Evolutionary conservation across 2,113 vertebrate species (phyloP).

Genomic region (Tenrec ecaudatus): DNA sequence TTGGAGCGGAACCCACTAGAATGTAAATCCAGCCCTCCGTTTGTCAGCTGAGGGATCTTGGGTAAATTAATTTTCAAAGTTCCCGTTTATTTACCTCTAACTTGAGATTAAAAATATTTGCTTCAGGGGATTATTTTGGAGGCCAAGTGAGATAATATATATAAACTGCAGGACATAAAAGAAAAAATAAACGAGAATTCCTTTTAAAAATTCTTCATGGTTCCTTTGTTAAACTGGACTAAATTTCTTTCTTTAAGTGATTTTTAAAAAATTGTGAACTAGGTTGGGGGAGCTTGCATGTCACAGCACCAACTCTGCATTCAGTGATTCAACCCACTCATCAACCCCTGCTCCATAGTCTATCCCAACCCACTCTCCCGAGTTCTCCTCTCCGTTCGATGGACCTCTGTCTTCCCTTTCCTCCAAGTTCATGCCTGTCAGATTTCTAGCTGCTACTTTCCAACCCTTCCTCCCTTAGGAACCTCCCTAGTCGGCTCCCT

Average conservation of each 20-base stretch:
- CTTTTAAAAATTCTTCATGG: not conserved
- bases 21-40: not conserved
- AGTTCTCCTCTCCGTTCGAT: too few relatives aligned
- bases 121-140: not conserved
- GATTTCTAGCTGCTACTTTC: too few relatives aligned
- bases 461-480: too few relatives aligned
- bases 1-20: not conserved
- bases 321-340: too few relatives aligned
- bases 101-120: not conserved
- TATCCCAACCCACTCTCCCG: too few relatives aligned
- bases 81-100: constrained; percentile 51
- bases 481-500: too few relatives aligned
- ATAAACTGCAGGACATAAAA: not conserved
- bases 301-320: too few relatives aligned
- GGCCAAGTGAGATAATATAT: not conserved
- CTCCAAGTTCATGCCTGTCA: too few relatives aligned
- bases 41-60: not conserved
- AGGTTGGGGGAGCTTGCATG: too few relatives aligned
- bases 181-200: not conserved
- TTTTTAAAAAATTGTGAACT: too few relatives aligned
- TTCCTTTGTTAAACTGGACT: not conserved
- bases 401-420: too few relatives aligned
- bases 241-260: not conserved
- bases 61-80: constrained; percentile 11
- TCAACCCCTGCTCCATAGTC: too few relatives aligned